Base-by-base conservation (phyloP, 2,797 vertebrate species). In the Delichon dasypus region DNA sequence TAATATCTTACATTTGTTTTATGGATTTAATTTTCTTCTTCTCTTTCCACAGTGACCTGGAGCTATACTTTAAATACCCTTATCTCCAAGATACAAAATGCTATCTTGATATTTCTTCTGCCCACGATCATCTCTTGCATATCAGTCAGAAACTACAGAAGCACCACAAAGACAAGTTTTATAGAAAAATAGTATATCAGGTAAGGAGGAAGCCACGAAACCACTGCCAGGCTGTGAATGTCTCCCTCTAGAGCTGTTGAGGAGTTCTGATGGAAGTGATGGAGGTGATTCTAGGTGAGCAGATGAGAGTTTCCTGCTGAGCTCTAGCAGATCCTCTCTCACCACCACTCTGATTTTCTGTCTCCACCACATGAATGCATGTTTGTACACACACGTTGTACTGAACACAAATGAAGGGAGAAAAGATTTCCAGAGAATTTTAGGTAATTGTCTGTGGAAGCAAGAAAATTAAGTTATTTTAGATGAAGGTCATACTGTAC, bases 311-410 rank as follows among this genome's bases (percentile, higher is more conserved):
- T 36, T 18, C 36, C 58, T 64, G 36, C 67, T 47, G 25, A 50
- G 23, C 15, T 13, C 7, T 15, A 67, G 6, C 40, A 71, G 57
- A 58, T 30, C 8, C 22, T 40, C 45, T 79, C 65, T 73, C 30
- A 11, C 66, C 85, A 30, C 23, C 2, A 2, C 45, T 47, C 50
- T 50, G 11, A 64, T 76, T 88, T 82, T 76, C 64, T 72, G 15
- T 15, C 40, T 29, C 13, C 5, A 17, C 40, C 30, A 26, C 3
- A 1, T 4, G 9, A 64, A 26, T 3, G 4, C 11, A 3, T 14
- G 16, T 70, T 78, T 74, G 42, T 54, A 53, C 58, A 48, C 11
- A 7, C 23, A 51, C 8, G 2, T 60, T 73, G 26, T 60, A 66
- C 64, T 76, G 64, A 89, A n/a, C 23, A 20, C 32, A 84, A 74